Evolutionary conservation across 2,888 invertebrate genomes (phyloP), one percentile per base, ranked within the genome.

Genomic region (Tiliacea aurago): DNA sequence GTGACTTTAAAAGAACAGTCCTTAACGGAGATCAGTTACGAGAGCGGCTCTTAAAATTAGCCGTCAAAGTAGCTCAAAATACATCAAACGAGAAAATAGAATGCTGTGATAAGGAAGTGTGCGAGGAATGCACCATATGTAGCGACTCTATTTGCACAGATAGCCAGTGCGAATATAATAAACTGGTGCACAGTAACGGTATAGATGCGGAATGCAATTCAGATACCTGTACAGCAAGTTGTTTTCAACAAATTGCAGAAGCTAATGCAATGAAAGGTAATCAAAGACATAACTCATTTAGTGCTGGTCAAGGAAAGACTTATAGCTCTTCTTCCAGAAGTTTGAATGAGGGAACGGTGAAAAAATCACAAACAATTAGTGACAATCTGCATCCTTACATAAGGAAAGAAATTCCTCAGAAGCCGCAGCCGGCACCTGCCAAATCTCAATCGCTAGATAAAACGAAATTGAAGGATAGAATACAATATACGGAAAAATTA

Each of bases 1-100:
- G 92, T 78, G 95, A 96, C 74, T 95, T 96, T 72, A 96, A 95
- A 90, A 93, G 94, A 88, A 96, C 95, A 56, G 94, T 96, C 53
- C 92, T 97, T 0, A 97, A 97, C 72, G 97, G 97, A 28, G 97
- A 97, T 84, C 97, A 97, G 86, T 91, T 98, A 66, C 93, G 97
- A 74, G 97, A 97, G 83, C 97, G 97, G 56, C 92, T 98, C 33
- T 95, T 97, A 84, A 97, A 97, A 90, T 95, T 98, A 81, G 97
- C 97, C 6, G 95, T 97, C 7, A 96, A 96, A 91, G 94, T 94
- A 65, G 90, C 95, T 78, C 94, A 95, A 88, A 94, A 85, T 87
- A 94, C 91, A 88, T 92, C 95, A 5, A 93, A 93, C 75, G 96
- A 96, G 84, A 96, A 96, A 91, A 95, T 96, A 83, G 96, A 96